phyloP scores from a whole-genome alignment of 2,888 invertebrate genomes.

The Tipula lateralis region DNA sequence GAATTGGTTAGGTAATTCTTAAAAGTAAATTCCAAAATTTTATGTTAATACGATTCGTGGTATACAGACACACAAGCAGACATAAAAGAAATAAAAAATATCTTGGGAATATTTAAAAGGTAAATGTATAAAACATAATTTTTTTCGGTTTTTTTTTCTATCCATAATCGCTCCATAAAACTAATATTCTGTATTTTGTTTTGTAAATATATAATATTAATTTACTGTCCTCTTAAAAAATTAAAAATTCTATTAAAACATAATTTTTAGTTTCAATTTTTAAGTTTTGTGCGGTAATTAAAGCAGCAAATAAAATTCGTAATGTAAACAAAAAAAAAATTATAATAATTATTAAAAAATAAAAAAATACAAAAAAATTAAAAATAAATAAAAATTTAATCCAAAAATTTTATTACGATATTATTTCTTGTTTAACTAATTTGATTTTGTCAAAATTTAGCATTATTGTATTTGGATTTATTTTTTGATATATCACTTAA shows the following conservation, averaged over 20 bases:
- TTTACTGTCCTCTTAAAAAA: neutral
- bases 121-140: neutral
- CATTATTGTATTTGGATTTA: constrained; percentile 19
- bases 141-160: neutral
- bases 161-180: neutral
- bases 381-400: neutral
- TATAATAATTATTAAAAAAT: neutral
- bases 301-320: constrained; percentile 26
- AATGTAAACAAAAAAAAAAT: neutral
- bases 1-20: neutral
- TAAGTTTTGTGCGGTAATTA: constrained; percentile 20
- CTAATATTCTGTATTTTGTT: neutral
- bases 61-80: neutral
- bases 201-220: neutral
- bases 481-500: neutral
- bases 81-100: neutral
- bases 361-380: neutral
- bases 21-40: neutral
- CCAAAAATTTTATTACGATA: neutral
- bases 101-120: neutral
- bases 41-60: too few relatives aligned
- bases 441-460: neutral
- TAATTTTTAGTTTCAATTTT: constrained; percentile 7
- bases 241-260: neutral
- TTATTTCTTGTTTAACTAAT: neutral